Conservation (phyloP, 1,140 invertebrate species). For the Diabrotica virgifera region DNA sequence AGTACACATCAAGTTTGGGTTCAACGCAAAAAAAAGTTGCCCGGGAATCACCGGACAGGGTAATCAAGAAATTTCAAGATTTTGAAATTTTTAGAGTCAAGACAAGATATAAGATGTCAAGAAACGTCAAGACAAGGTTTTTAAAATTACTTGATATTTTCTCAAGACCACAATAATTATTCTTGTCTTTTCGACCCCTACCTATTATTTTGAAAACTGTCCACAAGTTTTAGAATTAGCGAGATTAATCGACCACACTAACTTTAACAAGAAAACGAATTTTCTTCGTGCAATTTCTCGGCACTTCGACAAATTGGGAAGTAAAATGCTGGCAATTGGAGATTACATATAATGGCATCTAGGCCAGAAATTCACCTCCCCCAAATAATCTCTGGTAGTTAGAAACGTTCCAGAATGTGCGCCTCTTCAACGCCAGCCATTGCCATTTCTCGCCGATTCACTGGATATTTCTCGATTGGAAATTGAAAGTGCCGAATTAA, state of each 20-base stretch:
- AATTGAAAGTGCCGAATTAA: conserved; percentile 2
- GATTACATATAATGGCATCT: conserved; percentile 3
- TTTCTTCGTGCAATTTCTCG: background rate
- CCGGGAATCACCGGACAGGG: too few species aligned
- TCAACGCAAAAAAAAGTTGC: too few species aligned
- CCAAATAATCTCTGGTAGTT: conserved; percentile 2
- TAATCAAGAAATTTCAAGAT: too few species aligned
- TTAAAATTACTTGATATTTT: too few species aligned
- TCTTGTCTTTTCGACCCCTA: too few species aligned
- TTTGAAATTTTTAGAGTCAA: too few species aligned
- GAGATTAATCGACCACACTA: background rate
- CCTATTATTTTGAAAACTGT: too few species aligned
- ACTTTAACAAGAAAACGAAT: background rate
- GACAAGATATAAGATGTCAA: too few species aligned
- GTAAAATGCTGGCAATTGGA: background rate
- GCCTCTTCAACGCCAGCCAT: background rate
- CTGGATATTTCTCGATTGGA: background rate
- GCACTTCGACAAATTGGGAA: background rate
- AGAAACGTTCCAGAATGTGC: background rate
- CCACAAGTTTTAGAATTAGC: too few species aligned
- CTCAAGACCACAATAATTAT: too few species aligned
- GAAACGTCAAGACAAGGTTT: too few species aligned
- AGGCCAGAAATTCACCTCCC: background rate
- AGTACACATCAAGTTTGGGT: too few species aligned
- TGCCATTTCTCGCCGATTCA: background rate